Percentiles rank a stretch among this genome's conserved stretches.
Evolutionary conservation across 2,888 invertebrate species (phyloP).

Genomic region (Hypena proboscidalis): DNA sequence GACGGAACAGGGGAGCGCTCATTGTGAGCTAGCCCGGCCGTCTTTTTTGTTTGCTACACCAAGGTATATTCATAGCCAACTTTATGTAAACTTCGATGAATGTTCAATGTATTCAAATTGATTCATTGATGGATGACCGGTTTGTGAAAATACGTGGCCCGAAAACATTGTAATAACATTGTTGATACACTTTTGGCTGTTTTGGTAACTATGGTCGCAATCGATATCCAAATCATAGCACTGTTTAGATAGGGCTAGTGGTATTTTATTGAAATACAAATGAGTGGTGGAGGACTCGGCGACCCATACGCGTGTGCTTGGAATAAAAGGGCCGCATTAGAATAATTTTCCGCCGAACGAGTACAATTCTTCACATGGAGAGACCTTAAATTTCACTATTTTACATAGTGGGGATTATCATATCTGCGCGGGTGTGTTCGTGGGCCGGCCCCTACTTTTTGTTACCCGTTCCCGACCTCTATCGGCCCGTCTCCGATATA

Average conservation of each 20-base stretch:
- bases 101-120: conserved; percentile 77
- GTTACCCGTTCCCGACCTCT: conserved; percentile 80
- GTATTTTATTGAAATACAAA: conserved; percentile 84
- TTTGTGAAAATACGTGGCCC: conserved; percentile 60
- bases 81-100: conserved; percentile 68
- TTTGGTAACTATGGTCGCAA: conserved; percentile 36
- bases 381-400: conserved; percentile 85
- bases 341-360: conserved; percentile 82
- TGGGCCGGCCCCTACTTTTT: conserved; percentile 73
- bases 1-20: conserved; percentile 51
- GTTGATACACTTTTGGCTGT: conserved; percentile 53
- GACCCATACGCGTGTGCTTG: conserved; percentile 75
- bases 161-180: conserved; percentile 65
- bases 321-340: conserved; percentile 84
- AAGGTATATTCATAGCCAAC: conserved; percentile 61
- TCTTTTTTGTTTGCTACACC: conserved; percentile 60
- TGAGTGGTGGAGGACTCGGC: conserved; percentile 70
- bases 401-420: conserved; percentile 85
- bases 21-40: conserved; percentile 48
- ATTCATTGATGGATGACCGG: conserved; percentile 72
- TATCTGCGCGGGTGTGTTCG: conserved; percentile 78
- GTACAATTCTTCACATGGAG: conserved; percentile 85
- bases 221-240: conserved; percentile 65
- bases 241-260: conserved; percentile 82
- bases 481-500: conserved; percentile 81